Percentiles rank a stretch among this genome's conserved stretches.
Evolutionary conservation across 2,797 vertebrate species (phyloP).

Genomic region (Siniperca obscura): DNA sequence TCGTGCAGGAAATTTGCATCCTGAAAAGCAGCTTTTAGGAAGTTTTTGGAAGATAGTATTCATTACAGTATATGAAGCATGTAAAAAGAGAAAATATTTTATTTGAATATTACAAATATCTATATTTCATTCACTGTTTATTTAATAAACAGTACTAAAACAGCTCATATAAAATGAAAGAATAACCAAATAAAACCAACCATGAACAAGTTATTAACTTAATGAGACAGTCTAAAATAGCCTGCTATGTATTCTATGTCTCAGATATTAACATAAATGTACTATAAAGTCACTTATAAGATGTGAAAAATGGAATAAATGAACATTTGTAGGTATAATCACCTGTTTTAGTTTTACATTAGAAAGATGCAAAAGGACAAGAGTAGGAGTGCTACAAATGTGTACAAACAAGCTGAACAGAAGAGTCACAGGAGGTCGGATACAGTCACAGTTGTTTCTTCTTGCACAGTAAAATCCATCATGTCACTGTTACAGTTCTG

Average conservation of each 20-base stretch:
- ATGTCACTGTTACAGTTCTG: constrained; percentile 1
- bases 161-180: neutral
- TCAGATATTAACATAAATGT: neutral
- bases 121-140: neutral
- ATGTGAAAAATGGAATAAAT: neutral
- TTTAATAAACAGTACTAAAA: neutral
- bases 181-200: neutral
- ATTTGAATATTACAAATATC: constrained; percentile 9
- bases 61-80: neutral
- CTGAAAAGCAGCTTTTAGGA: neutral
- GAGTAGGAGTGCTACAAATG: neutral
- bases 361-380: neutral
- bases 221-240: neutral
- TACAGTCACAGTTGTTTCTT: constrained; percentile 16
- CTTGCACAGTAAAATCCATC: constrained; percentile 16
- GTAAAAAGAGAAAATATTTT: neutral
- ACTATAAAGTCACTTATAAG: neutral
- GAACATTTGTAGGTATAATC: neutral
- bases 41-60: neutral
- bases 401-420: neutral
- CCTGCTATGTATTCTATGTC: neutral
- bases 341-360: neutral
- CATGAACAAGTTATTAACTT: neutral
- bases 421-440: neutral
- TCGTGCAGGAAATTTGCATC: neutral